phyloP scores from a whole-genome alignment of 2,113 vertebrate genomes.

The Blennius ocellaris region DNA sequence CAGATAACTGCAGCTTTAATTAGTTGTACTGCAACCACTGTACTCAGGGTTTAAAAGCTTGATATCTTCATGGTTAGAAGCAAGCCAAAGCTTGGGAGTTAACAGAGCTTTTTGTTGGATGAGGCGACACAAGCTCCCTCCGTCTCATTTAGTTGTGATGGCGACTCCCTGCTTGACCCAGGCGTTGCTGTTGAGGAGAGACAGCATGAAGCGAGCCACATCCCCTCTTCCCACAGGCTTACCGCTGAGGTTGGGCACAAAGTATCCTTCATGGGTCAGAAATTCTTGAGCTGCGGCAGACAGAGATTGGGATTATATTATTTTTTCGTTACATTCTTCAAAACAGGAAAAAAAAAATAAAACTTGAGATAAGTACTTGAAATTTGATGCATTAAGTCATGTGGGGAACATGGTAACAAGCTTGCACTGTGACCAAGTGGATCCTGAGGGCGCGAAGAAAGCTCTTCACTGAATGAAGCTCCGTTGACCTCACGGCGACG shows the following conservation, averaged over 20 bases:
- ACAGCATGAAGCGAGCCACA: slow-evolving; percentile 82
- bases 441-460: neutral
- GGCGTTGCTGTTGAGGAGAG: slow-evolving; percentile 75
- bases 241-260: slow-evolving; percentile 71
- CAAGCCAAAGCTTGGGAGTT: neutral
- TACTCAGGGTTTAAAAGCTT: neutral
- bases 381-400: neutral
- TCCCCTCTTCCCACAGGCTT: slow-evolving; percentile 71
- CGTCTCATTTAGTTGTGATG: slow-evolving; percentile 74
- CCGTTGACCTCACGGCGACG: neutral
- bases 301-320: neutral
- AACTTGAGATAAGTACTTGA: neutral
- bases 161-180: slow-evolving; percentile 81
- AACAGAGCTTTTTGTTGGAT: neutral
- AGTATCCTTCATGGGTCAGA: slow-evolving; percentile 80
- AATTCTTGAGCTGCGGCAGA: slow-evolving; percentile 79
- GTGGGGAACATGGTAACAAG: slow-evolving; percentile 6
- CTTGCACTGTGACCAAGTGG: slow-evolving; percentile 21
- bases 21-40: neutral
- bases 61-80: neutral
- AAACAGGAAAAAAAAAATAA: neutral
- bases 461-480: neutral
- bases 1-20: neutral
- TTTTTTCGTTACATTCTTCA: no score
- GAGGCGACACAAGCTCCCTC: neutral